These are phyloP conservation scores for Tethea ocularis DNA, from an alignment of 2,888 invertebrate species.

Conservation along the genomic window DNA sequence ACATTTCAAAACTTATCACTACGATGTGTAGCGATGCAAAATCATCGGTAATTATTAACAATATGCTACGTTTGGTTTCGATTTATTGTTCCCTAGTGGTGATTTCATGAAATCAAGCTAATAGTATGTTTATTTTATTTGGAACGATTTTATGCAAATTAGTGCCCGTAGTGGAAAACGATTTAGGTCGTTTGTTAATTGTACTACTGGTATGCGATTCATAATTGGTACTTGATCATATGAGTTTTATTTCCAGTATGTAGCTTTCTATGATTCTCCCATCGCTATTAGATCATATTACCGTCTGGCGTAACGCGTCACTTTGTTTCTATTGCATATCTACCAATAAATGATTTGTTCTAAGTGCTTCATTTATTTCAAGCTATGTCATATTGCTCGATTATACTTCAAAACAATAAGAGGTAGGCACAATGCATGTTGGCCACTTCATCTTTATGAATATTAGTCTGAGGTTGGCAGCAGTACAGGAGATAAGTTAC, in stretches of 20 bases:
- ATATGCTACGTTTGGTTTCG: conserved; percentile 14
- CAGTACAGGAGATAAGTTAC: conserved; percentile 2
- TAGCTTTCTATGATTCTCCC: neutral
- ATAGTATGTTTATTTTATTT: neutral
- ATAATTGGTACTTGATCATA: no score
- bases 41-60: conserved; percentile 41
- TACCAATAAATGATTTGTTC: no score
- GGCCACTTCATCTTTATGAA: conserved; percentile 21
- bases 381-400: neutral
- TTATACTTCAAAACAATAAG: neutral
- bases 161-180: neutral
- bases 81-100: conserved; percentile 29
- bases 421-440: neutral
- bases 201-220: neutral
- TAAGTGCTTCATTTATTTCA: neutral
- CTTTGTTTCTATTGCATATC: no score
- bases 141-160: neutral
- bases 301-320: neutral
- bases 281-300: neutral
- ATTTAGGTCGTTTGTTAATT: neutral
- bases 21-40: conserved; percentile 40
- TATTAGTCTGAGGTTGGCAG: conserved; percentile 21
- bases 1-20: conserved; percentile 50
- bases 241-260: no score
- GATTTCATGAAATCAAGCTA: conserved; percentile 24